These are phyloP conservation scores for Tipula confusa DNA, from an alignment of 2,888 invertebrate genomes.

Conservation along the genomic window DNA sequence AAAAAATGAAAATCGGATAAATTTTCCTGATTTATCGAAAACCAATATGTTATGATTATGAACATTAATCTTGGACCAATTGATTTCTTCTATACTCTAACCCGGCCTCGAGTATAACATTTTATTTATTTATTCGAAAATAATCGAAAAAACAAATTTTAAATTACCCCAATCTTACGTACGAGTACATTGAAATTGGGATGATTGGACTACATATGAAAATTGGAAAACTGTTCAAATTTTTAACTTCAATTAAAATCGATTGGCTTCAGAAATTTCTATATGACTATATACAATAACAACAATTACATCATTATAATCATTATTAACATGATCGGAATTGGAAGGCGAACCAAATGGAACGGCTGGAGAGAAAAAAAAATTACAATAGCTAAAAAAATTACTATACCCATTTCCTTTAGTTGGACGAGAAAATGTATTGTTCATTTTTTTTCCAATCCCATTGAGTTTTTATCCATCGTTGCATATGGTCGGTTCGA, in stretches of 20 bases:
- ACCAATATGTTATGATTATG: constrained; percentile 12
- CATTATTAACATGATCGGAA: no score
- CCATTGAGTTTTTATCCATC: background rate
- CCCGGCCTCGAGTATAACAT: background rate
- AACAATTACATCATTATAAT: background rate
- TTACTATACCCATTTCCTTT: background rate
- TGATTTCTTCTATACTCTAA: background rate
- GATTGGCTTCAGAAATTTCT: background rate
- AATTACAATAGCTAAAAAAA: no score
- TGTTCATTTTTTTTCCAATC: background rate
- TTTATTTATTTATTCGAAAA: background rate
- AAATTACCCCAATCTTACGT: background rate
- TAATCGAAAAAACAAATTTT: background rate
- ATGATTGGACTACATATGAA: background rate
- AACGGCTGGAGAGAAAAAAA: background rate
- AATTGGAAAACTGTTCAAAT: background rate
- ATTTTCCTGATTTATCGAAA: background rate
- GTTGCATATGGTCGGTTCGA: background rate
- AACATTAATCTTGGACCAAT: background rate
- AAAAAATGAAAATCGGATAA: background rate
- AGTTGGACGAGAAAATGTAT: background rate
- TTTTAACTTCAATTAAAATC: background rate
- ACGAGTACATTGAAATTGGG: background rate
- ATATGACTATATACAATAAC: background rate
- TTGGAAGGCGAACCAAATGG: background rate